Evolutionary conservation across 2,888 invertebrate genomes (phyloP).

Genomic region (Cataglyphis cursor): DNA sequence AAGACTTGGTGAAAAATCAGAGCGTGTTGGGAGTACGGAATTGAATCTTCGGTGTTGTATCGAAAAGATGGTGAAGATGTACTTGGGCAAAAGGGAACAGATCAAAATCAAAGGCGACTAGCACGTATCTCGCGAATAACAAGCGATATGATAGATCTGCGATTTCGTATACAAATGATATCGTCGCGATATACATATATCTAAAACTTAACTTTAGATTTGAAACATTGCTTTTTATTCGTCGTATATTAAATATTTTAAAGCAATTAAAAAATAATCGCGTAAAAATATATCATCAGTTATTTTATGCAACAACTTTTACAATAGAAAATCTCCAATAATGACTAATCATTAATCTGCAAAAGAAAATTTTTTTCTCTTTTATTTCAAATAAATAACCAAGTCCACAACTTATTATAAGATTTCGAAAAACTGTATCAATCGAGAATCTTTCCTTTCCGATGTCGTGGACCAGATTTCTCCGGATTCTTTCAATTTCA

Average conservation of each 20-base stretch:
- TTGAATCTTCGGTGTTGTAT: constrained; percentile 78
- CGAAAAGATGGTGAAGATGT: constrained; percentile 55
- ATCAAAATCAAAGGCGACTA: constrained; percentile 67
- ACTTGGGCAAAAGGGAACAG: constrained; percentile 57
- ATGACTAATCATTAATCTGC: not conserved
- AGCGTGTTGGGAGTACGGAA: constrained; percentile 77
- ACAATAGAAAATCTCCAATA: not conserved
- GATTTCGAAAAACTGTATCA: not conserved
- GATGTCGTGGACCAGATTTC: constrained; percentile 46
- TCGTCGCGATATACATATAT: not conserved
- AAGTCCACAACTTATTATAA: not conserved
- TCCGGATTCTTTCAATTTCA: constrained; percentile 66
- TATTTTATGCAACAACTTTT: not conserved
- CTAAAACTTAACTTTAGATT: constrained; percentile 35
- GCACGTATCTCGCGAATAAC: constrained; percentile 42
- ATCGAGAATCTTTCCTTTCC: constrained; percentile 7
- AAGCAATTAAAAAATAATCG: not conserved
- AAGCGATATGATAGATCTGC: constrained; percentile 48
- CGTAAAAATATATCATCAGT: not conserved
- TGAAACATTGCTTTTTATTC: not conserved
- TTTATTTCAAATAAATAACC: not conserved
- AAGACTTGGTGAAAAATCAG: constrained; percentile 81
- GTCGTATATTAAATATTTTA: not conserved
- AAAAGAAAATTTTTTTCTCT: not conserved
- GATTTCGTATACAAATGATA: constrained; percentile 45